Conservation (phyloP, 2,797 vertebrate species). For the Pseudopleuronectes americanus region DNA sequence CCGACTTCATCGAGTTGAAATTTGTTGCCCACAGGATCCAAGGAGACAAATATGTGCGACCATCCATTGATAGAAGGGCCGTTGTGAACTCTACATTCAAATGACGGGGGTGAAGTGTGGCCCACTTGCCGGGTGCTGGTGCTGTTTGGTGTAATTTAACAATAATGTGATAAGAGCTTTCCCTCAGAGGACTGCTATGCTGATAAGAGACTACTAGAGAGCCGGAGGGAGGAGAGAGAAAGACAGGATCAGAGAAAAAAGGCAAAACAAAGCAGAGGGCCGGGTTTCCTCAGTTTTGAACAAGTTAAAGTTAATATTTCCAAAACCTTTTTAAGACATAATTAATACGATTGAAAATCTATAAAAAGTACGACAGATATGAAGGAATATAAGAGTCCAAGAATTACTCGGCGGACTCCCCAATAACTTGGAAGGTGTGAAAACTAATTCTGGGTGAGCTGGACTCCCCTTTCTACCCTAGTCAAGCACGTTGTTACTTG, state of each 20-base stretch:
- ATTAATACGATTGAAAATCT: too few species aligned
- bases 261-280: slow-evolving; percentile 5
- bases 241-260: slow-evolving; percentile 1
- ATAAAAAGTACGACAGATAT: too few species aligned
- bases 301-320: too few species aligned
- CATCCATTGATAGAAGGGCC: slow-evolving; percentile 37
- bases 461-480: too few species aligned
- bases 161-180: slow-evolving; percentile 47
- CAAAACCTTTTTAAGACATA: too few species aligned
- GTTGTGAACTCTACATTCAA: slow-evolving; percentile 57
- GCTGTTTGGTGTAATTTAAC: slow-evolving; percentile 63
- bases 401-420: too few species aligned
- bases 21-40: slow-evolving; percentile 39
- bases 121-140: slow-evolving; percentile 32
- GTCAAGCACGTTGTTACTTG: too few species aligned
- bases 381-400: too few species aligned
- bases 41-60: slow-evolving; percentile 35
- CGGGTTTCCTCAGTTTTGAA: too few species aligned
- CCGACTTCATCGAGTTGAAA: slow-evolving; percentile 58
- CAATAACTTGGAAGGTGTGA: too few species aligned
- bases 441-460: too few species aligned
- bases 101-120: slow-evolving; percentile 44
- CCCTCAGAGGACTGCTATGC: slow-evolving; percentile 24
- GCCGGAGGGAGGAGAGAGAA: slow-evolving; percentile 21
- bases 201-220: slow-evolving; percentile 56